These are phyloP conservation scores for Luidia sarsii DNA, from an alignment of 53 echinoderm and acorn worm species.

Conservation along the genomic window DNA sequence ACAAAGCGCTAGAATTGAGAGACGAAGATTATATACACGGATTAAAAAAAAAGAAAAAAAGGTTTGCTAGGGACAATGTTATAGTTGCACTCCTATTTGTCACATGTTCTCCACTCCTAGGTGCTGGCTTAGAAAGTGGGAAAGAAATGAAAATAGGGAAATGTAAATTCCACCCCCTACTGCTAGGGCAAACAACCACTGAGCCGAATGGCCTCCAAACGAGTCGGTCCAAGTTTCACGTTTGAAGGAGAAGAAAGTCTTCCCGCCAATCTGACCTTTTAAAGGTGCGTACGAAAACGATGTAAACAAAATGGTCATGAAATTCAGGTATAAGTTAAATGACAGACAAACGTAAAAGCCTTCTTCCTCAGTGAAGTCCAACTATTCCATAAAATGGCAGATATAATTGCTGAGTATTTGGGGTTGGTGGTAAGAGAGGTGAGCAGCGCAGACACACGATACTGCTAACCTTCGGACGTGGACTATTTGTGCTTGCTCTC, in stretches of 20 bases:
- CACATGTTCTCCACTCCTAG: neutral
- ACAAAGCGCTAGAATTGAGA: too few relatives aligned
- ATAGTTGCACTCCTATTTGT: slow-evolving; percentile 1
- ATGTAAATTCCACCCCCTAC: slow-evolving; percentile 51
- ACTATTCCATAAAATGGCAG: too few relatives aligned
- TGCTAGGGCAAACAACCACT: slow-evolving; percentile 43
- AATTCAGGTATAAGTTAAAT: too few relatives aligned
- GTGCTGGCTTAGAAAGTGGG: neutral
- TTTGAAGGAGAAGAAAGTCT: slow-evolving; percentile 5
- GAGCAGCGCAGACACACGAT: slow-evolving; percentile 34
- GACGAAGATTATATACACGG: too few relatives aligned
- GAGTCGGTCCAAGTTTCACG: neutral
- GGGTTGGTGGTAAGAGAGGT: too few relatives aligned
- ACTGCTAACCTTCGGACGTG: slow-evolving; percentile 24
- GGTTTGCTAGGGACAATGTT: too few relatives aligned
- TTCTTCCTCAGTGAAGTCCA: too few relatives aligned
- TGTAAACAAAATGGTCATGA: too few relatives aligned
- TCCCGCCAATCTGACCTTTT: slow-evolving; percentile 25
- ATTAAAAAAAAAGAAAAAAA: too few relatives aligned
- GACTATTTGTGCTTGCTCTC: slow-evolving; percentile 25
- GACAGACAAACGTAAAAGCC: too few relatives aligned
- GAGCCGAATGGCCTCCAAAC: slow-evolving; percentile 36
- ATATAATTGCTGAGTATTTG: too few relatives aligned
- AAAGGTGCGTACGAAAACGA: neutral
- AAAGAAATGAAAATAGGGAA: slow-evolving; percentile 35